Evolutionary conservation across 2,797 vertebrate species (phyloP), one percentile per base, ranked within the genome.

Genomic region (Echiichthys vipera): DNA sequence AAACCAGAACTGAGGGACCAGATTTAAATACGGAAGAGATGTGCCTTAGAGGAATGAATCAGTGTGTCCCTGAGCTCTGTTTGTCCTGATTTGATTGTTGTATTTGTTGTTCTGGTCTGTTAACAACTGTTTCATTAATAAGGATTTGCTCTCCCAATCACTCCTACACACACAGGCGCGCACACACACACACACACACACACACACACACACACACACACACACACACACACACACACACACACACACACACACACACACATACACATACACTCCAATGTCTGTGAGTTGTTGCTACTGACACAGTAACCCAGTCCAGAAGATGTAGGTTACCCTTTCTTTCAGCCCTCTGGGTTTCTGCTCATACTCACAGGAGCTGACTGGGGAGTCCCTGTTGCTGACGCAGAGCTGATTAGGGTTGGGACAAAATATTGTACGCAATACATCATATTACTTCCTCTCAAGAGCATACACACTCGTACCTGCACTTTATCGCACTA

Each of bases 281-380:
- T 68, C 51, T 81, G 53, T 22, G 27, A 77, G 74, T 63, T 74
- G 77, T 70, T 17, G 13, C 74, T 72, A 58, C 82, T 92, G 84
- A 91, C 90, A 89, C 88, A 92, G 83, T 93, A 85, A 92, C 91
- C 88, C 71, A 93, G 72, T 91, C 84, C 81, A 77, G 62, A 69
- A 64, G 84, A 91, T 91, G 81, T 88, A 78, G 89, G 89, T 84
- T 90, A 87, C 51, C 65, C 54, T 74, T 72, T 70, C 63, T 77
- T 47, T 25, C 47, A 66, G 80, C 78, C 74, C 54, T 77, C 22
- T 42, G 45, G 67, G 50, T 77, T 80, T 86, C 64, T 78, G 65
- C 74, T 84, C 5, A 3, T 64, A 65, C 78, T 65, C 71, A 46
- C 55, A 51, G 64, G 32, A 76, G 56, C 72, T 73, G 65, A 80